Evolutionary conservation across 2,888 invertebrate genomes (phyloP), one percentile per base, ranked within the genome.

Genomic region (Hyppa rectilinea): DNA sequence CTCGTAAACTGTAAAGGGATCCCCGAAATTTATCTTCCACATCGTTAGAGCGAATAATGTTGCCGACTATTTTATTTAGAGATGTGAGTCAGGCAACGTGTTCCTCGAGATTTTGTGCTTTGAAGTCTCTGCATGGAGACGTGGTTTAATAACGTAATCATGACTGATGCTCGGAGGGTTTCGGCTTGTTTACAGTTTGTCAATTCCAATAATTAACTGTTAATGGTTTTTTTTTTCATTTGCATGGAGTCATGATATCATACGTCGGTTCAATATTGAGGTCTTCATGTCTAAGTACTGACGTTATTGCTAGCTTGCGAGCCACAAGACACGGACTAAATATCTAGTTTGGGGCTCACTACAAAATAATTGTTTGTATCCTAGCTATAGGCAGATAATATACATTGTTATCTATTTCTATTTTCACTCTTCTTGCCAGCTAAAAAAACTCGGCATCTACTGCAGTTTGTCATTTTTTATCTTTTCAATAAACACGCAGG

Each of bases 1-100:
- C 83, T 82, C 87, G 87, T 89, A 89, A 90, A 90, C 87, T 88
- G 91, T 91, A 89, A 92, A 90, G 90, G 91, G 90, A 90, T 89
- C 89, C 89, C 82, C 87, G 82, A 90, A 92, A 92, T 92, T 91
- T 92, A 92, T 92, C 92, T 92, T 91, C 87, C 86, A 87, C 88
- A 80, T 89, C 91, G 92, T 91, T 92, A 91, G 90, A 91, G 91
- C 91, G 92, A 90, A 91, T 92, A 92, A 93, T 92, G 89, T 91
- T 87, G 83, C 89, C 87, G 90, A 91, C 91, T 92, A 92, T 92
- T 92, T 87, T 87, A 86, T 87, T 85, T 85, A 83, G 80, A 72
- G 79, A 78, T 80, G 78, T 78, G 82, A 75, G 75, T 75, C 40
- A 49, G 79, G 66, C 70, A 74, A 72, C 75, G 80, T 78, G 63